Evolutionary conservation across 2,797 vertebrate genomes (phyloP).

Genomic region (Poecilia wingei): DNA sequence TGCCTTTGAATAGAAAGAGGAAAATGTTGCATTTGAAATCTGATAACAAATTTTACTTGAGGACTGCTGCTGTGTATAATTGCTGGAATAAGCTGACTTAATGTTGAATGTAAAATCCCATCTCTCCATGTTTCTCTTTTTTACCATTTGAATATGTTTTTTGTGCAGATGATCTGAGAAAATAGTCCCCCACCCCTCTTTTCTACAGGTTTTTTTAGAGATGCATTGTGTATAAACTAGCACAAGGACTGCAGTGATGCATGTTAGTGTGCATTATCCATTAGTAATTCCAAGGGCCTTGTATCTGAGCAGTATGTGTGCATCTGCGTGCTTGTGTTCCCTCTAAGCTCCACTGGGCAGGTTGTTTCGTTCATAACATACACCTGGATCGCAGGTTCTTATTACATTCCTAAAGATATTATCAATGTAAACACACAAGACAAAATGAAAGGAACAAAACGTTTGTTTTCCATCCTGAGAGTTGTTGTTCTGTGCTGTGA

Average conservation of each 20-base stretch:
- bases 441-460: conserved; percentile 53
- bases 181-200: conserved; percentile 31
- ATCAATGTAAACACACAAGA: conserved; percentile 51
- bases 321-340: conserved; percentile 24
- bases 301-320: conserved; percentile 27
- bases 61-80: conserved; percentile 38
- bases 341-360: conserved; percentile 48
- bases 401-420: conserved; percentile 42
- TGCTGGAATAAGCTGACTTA: conserved; percentile 40
- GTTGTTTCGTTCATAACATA: conserved; percentile 42
- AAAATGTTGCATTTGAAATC: conserved; percentile 56
- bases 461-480: conserved; percentile 74
- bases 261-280: conserved; percentile 24
- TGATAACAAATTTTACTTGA: conserved; percentile 44
- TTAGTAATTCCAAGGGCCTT: conserved; percentile 25
- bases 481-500: conserved; percentile 72
- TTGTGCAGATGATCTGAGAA: conserved; percentile 25
- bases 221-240: conserved; percentile 12
- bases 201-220: conserved; percentile 42
- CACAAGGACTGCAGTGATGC: conserved; percentile 13
- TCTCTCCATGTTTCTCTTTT: conserved; percentile 38
- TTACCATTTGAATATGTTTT: conserved; percentile 25
- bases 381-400: conserved; percentile 41
- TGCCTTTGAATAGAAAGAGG: conserved; percentile 30
- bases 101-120: conserved; percentile 34